These are phyloP conservation scores for Osmerus mordax DNA, from an alignment of 2,113 vertebrate genomes.

Conservation along the genomic window DNA sequence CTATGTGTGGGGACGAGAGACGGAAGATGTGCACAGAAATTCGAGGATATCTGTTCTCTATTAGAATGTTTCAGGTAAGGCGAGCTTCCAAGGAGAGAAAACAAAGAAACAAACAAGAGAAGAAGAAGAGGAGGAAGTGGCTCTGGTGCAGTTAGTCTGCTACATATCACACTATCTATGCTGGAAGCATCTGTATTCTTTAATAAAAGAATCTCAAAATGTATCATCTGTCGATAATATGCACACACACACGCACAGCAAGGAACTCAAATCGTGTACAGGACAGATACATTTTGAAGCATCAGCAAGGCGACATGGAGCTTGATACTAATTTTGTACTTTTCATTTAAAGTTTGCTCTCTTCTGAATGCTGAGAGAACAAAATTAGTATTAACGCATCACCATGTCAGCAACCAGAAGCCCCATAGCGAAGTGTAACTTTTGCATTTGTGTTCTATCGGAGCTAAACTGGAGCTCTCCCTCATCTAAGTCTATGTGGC, in stretches of 20 bases:
- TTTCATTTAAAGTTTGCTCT: conserved; percentile 69
- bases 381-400: conserved; percentile 84
- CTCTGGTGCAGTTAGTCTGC: conserved; percentile 79
- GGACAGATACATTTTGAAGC: conserved; percentile 95
- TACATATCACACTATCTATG: conserved; percentile 83
- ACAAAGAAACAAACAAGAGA: conserved; percentile 74
- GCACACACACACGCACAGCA: conserved; percentile 62
- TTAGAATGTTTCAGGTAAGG: conserved; percentile 89
- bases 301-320: conserved; percentile 86
- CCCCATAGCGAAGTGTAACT: conserved; percentile 83
- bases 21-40: conserved; percentile 86
- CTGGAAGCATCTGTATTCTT: conserved; percentile 82
- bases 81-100: conserved; percentile 78
- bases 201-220: conserved; percentile 82
- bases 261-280: conserved; percentile 66
- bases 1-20: conserved; percentile 42
- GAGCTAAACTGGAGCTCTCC: neutral
- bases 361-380: conserved; percentile 72
- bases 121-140: conserved; percentile 59
- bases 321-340: conserved; percentile 86
- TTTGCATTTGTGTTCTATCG: conserved; percentile 18
- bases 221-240: conserved; percentile 79
- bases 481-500: neutral
- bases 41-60: conserved; percentile 99
- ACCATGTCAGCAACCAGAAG: conserved; percentile 81